Evolutionary conservation across 2,888 invertebrate species (phyloP).

Genomic region (Nemoura dubitans): DNA sequence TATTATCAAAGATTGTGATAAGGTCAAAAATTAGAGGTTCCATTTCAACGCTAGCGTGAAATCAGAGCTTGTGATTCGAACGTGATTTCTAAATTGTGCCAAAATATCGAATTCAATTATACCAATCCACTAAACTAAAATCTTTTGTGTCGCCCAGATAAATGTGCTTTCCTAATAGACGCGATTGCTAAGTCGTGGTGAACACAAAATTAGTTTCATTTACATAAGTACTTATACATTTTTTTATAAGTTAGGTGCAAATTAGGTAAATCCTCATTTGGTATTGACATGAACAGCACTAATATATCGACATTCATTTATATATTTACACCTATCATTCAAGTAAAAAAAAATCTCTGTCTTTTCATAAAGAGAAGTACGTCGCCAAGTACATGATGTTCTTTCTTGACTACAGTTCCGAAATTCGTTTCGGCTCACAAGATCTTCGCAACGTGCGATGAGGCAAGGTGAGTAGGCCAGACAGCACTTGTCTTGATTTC

Average conservation of each 20-base stretch:
- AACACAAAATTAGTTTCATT: not conserved
- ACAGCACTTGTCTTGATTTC: too few species aligned
- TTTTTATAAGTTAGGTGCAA: not conserved
- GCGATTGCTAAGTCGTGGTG: not conserved
- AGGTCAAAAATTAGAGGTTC: not conserved
- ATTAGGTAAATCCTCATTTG: constrained; percentile 16
- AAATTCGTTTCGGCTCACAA: too few species aligned
- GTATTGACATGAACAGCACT: constrained; percentile 32
- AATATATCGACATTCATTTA: constrained; percentile 29
- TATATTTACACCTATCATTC: not conserved
- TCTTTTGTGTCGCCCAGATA: not conserved
- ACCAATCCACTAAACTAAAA: not conserved
- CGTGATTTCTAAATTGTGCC: not conserved
- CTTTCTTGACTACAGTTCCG: too few species aligned
- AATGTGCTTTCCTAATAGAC: not conserved
- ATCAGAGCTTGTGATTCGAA: not conserved
- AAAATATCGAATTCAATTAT: not conserved
- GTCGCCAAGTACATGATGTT: too few species aligned
- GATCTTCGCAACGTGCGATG: too few species aligned
- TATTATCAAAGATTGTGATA: constrained; percentile 17
- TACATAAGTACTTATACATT: not conserved
- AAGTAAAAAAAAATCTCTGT: not conserved
- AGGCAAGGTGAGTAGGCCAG: too few species aligned
- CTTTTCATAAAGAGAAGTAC: too few species aligned
- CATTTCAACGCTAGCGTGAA: constrained; percentile 14